Percentiles rank a stretch among this genome's conserved stretches.
These are phyloP conservation scores for Ammospiza nelsoni DNA, from an alignment of 2,113 vertebrate genomes.

Conservation along the genomic window DNA sequence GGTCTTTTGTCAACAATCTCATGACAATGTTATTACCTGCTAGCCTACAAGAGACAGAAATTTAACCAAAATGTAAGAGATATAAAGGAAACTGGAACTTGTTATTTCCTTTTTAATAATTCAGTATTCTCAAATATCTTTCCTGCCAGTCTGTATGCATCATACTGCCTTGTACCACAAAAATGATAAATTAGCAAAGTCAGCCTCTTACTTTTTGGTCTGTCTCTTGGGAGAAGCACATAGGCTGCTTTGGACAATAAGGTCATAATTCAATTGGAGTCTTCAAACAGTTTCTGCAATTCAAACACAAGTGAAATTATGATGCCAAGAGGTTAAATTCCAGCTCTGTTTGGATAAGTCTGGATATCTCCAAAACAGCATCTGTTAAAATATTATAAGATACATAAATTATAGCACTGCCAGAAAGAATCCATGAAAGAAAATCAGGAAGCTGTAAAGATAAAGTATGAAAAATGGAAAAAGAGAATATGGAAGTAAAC, in stretches of 20 bases:
- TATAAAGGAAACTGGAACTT: background rate
- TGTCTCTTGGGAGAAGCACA: background rate
- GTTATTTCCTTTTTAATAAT: background rate
- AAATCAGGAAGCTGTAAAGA: background rate
- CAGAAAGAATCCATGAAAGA: background rate
- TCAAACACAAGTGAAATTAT: background rate
- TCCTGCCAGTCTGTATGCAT: background rate
- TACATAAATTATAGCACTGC: background rate
- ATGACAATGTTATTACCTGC: background rate
- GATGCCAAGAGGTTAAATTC: background rate
- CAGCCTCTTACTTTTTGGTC: background rate
- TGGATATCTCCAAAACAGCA: background rate
- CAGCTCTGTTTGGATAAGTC: background rate
- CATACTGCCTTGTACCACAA: background rate
- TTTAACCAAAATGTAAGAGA: background rate
- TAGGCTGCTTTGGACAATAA: background rate
- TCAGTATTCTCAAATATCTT: background rate
- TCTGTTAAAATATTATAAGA: background rate
- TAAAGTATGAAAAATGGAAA: background rate
- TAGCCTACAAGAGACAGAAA: background rate
- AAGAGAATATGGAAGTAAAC: background rate
- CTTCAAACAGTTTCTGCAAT: background rate
- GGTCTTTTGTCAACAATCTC: background rate
- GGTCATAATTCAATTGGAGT: background rate
- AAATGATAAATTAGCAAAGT: background rate